Evolutionary conservation across 2,888 invertebrate species (phyloP), one percentile per base, ranked within the genome.

Genomic region (Tinea trinotella): DNA sequence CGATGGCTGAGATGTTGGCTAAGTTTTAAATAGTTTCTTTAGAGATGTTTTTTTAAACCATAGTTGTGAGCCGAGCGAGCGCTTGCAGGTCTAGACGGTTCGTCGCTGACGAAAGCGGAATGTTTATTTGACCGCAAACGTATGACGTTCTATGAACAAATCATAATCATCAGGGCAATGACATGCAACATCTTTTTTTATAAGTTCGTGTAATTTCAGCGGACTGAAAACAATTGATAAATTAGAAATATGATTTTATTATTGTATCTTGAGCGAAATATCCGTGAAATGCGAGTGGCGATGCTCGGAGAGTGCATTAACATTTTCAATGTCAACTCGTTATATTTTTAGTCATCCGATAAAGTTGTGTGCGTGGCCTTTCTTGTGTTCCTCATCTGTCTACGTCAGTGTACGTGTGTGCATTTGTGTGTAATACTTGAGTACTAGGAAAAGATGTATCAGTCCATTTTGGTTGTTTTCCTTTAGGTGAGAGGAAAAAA

Each of bases 261-360:
- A 34, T 52, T 35, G 5, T 4, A 18, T 6, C 18, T 62, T 59
- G 65, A 68, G 66, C 65, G 65, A 68, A 70, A 71, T 74, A 73
- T 71, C 67, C 76, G 75, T 74, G 73, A 78, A 79, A 74, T 74
- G 74, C 74, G 73, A 53, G 67, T 68, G 64, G 67, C 70, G 71
- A 65, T 64, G 64, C 35, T 61, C 60, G 55, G 62, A 66, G 83
- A 76, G 85, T 85, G 84, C 85, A 83, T 78, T 83, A 83, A 84
- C 84, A 80, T 81, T 81, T 60, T 84, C 85, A 85, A 85, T 85
- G 85, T 85, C 85, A 83, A 78, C 79, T 70, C 72, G 76, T 71
- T 81, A 82, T 82, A 83, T 84, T 83, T 84, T 84, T 85, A 83
- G 83, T 80, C 75, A 73, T 71, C 70, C 70, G 10, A 58, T 57